Evolutionary conservation across 2,113 vertebrate species (phyloP).

Genomic region (Odocoileus hemionus): DNA sequence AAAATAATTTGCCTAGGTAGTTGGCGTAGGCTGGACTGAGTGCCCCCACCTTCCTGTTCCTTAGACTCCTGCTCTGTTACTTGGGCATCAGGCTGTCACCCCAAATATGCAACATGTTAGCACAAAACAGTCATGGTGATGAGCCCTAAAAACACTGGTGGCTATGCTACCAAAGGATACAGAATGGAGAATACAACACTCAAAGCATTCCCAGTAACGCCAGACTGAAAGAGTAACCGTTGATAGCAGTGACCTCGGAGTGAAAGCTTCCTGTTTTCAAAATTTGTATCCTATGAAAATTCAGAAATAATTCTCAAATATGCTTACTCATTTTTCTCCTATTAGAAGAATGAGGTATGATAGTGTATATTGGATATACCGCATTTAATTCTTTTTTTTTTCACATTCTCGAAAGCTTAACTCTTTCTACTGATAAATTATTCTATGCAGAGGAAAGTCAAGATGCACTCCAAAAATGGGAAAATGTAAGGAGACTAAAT

Average conservation of each 20-base stretch:
- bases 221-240: neutral
- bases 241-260: neutral
- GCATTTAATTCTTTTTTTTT: constrained; percentile 47
- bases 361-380: neutral
- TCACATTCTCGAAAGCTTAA: constrained; percentile 40
- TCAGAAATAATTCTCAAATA: constrained; percentile 53
- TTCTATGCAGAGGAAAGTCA: constrained; percentile 57
- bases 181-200: neutral
- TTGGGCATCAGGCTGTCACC: neutral
- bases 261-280: constrained; percentile 45
- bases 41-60: neutral
- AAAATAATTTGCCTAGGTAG: neutral
- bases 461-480: constrained; percentile 3
- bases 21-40: neutral
- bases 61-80: neutral
- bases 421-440: constrained; percentile 49
- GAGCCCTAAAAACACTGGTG: neutral
- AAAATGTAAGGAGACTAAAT: neutral
- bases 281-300: constrained; percentile 49
- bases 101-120: neutral
- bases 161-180: neutral
- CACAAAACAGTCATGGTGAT: neutral
- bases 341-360: neutral
- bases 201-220: neutral
- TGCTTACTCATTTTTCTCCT: neutral